These are phyloP conservation scores for Pasiphila rectangulata DNA, from an alignment of 2,888 invertebrate genomes.

Conservation along the genomic window DNA sequence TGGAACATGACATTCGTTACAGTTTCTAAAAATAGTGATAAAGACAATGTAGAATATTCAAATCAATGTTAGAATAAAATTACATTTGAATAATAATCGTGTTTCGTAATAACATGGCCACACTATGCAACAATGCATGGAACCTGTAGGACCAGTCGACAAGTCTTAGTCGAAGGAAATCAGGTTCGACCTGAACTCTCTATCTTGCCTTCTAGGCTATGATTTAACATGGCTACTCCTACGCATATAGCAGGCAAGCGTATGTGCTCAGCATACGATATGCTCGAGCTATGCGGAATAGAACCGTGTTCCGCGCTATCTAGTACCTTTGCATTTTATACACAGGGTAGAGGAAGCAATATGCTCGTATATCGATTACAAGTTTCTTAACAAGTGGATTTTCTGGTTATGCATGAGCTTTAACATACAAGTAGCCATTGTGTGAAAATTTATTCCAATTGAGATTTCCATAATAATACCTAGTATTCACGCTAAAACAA, in stretches of 20 bases:
- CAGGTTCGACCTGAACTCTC: slow-evolving; percentile 37
- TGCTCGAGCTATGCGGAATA: slow-evolving; percentile 52
- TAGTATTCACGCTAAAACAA: slow-evolving; percentile 11
- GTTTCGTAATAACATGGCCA: slow-evolving; percentile 6
- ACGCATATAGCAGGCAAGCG: slow-evolving; percentile 27
- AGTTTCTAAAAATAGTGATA: slow-evolving; percentile 10
- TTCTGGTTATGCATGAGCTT: slow-evolving; percentile 20
- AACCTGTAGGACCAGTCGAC: slow-evolving; percentile 45
- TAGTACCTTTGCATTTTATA: slow-evolving; percentile 34
- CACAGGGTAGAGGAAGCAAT: slow-evolving; percentile 40
- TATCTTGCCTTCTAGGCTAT: slow-evolving; percentile 29
- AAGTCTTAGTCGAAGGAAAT: slow-evolving; percentile 33
- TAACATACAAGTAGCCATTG: slow-evolving; percentile 22
- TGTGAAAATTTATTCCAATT: slow-evolving; percentile 31
- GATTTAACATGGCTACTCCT: slow-evolving; percentile 28
- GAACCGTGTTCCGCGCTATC: slow-evolving; percentile 43
- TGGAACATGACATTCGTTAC: slow-evolving; percentile 29
- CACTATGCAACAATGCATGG: slow-evolving; percentile 14
- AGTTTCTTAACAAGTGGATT: slow-evolving; percentile 13
- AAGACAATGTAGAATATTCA: not conserved
- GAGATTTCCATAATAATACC: slow-evolving; percentile 18
- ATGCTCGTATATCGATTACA: slow-evolving; percentile 13
- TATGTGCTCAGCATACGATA: slow-evolving; percentile 47
- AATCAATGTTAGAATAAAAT: slow-evolving; percentile 5
- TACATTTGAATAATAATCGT: slow-evolving; percentile 5